Percentiles rank a stretch among this genome's conserved stretches.
phyloP scores from a whole-genome alignment of 2,113 vertebrate genomes.

The Bubo bubo region DNA sequence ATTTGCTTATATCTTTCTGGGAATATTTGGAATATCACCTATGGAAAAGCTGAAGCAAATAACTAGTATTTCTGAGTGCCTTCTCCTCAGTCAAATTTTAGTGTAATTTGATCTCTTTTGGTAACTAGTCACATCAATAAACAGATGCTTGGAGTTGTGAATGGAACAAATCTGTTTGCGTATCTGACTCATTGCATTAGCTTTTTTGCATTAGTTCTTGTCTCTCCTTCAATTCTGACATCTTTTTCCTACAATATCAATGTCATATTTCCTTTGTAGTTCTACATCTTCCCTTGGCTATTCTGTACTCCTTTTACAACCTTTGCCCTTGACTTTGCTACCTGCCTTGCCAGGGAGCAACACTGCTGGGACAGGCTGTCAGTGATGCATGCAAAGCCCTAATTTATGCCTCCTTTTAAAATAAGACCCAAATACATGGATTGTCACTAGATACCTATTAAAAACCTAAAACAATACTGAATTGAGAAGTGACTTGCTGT shows the following conservation, averaged over 20 bases:
- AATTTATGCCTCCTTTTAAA: slow-evolving; percentile 1
- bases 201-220: not conserved
- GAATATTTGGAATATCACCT: not conserved
- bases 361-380: not conserved
- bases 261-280: not conserved
- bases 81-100: not conserved
- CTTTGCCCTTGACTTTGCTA: slow-evolving; percentile 8
- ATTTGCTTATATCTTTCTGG: not conserved
- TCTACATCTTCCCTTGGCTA: not conserved
- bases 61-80: not conserved
- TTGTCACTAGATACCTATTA: not conserved
- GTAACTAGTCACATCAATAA: not conserved
- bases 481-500: not conserved
- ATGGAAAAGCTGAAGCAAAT: not conserved
- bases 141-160: not conserved
- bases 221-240: not conserved
- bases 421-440: not conserved
- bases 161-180: not conserved
- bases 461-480: not conserved
- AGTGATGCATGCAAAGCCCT: not conserved
- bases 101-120: not conserved
- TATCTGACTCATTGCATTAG: not conserved
- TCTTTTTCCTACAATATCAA: slow-evolving; percentile 1
- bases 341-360: not conserved
- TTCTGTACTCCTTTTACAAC: not conserved